Base-by-base conservation (phyloP, 1,140 invertebrate species). In the Euura saliciscinereae region DNA sequence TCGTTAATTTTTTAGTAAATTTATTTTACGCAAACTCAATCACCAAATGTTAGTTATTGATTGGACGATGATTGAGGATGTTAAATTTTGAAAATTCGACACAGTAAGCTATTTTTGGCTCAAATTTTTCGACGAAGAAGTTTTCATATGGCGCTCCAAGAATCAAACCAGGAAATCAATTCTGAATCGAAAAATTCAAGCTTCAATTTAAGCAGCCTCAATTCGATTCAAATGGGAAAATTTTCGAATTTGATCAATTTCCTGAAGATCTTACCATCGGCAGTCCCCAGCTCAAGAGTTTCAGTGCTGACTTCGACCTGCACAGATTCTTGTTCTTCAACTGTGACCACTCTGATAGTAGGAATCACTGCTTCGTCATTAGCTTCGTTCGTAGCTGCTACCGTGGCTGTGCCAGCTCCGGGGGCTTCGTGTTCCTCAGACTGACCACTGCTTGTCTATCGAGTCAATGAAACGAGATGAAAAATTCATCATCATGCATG, bases 361-460 rank as follows among this genome's bases (percentile, higher is more conserved):
- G 83, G 81, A 66, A 82, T 76, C 8, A 76, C 74, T 65, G 72
- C 46, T 51, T 86, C 84, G 42, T 82, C 81, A 43, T 44, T 76
- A 65, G 70, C 74, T 10, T 84, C 83, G 43, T 77, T 78, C 10
- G 73, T 67, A 70, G 80, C 44, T 5, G 78, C 75, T 76, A 76
- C 65, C 13, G 77, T 68, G 13, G 80, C 71, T 10, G 78, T 77
- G 2, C 80, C 79, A 6, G 81, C 78, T 65, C 78, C 73, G 1
- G 77, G 75, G 4, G 72, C 75, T 69, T 86, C 84, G 65, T 82
- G 82, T 70, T 86, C 85, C 73, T 86, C 85, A 0, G 80, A 70
- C 70, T 82, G 80, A 7, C 77, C 78, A 45, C 79, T 79, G 66
- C 80, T 84, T 65, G 83, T 86, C 84, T 85, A 65, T 69, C 7